Conservation (phyloP, 2,797 vertebrate species). For the Myiotriccus ornatus region DNA sequence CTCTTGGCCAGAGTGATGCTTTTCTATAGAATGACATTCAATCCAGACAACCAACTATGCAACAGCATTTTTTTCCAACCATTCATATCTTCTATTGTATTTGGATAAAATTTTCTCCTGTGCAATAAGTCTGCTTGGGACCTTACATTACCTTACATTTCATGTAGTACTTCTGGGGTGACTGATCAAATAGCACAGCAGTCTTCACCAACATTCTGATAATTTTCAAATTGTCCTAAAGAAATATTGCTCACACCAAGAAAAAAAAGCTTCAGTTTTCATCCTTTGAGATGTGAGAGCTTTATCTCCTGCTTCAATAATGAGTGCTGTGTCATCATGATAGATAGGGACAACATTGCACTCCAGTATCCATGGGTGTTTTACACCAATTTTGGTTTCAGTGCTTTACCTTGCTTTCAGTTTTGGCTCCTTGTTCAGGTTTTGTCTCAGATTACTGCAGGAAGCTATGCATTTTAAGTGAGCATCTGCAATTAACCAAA, state of each 20-base stretch:
- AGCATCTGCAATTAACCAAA: neutral
- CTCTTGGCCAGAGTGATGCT: constrained; percentile 15
- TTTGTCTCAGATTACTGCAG: neutral
- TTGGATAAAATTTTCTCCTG: neutral
- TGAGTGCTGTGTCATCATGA: rapidly evolving
- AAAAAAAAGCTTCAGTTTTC: neutral
- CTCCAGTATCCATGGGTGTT: neutral
- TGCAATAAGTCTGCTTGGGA: neutral
- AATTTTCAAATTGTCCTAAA: neutral
- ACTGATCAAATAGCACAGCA: neutral
- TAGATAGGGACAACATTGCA: neutral
- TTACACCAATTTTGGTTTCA: neutral
- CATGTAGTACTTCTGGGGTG: neutral
- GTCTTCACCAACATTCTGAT: neutral
- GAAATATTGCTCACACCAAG: neutral
- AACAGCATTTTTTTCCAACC: neutral
- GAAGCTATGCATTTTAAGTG: neutral
- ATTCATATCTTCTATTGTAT: neutral
- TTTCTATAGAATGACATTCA: constrained; percentile 35
- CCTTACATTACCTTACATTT: neutral
- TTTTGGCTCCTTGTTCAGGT: neutral
- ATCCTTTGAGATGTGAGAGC: neutral
- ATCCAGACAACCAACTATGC: neutral
- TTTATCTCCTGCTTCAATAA: neutral
- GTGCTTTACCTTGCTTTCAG: neutral